Conservation (phyloP, 1,140 invertebrate species). For the Micrasema longulum region DNA sequence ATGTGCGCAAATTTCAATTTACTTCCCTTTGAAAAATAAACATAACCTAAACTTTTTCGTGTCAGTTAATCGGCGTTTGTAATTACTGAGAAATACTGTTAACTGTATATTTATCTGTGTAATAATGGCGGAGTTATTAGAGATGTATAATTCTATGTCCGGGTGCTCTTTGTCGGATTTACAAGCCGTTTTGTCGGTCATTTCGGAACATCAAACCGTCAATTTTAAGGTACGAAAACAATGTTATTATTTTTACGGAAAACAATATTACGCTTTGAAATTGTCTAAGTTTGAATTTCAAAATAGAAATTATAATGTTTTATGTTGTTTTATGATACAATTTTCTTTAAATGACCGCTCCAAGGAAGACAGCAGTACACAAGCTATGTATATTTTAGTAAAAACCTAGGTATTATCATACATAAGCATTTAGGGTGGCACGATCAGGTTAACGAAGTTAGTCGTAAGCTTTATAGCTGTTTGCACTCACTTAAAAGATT, state of each 20-base stretch:
- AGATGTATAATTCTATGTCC: slow-evolving; percentile 29
- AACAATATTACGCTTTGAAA: background rate
- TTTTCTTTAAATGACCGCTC: background rate
- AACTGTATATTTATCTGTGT: no score
- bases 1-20: no score
- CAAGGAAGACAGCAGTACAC: background rate
- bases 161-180: slow-evolving; percentile 19
- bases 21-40: no score
- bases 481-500: no score
- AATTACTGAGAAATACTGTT: no score
- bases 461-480: no score
- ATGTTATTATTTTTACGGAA: background rate
- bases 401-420: no score
- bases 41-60: no score
- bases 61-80: no score
- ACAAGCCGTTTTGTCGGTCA: slow-evolving; percentile 16
- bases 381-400: background rate
- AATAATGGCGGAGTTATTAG: slow-evolving; percentile 31
- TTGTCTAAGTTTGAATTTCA: no score
- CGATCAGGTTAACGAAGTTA: no score
- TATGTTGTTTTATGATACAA: background rate
- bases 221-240: slow-evolving; percentile 19
- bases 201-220: slow-evolving; percentile 24
- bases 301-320: background rate
- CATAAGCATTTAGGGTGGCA: no score